Conservation (phyloP, 2,797 vertebrate species). For the Cottoperca gobio region DNA sequence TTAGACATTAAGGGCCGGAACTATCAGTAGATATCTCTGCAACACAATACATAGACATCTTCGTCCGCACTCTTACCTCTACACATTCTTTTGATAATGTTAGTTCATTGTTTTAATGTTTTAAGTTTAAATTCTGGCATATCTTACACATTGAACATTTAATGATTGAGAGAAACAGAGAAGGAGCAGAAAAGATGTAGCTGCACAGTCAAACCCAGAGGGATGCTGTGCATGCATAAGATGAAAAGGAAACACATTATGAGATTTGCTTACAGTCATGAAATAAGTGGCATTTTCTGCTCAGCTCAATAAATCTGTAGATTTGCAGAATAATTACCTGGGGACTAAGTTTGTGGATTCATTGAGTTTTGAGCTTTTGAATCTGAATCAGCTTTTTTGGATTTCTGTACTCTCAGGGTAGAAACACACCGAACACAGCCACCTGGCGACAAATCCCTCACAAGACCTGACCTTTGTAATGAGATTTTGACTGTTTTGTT, state of each 20-base stretch:
- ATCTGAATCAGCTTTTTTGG: background rate
- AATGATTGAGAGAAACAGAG: background rate
- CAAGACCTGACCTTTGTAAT: background rate
- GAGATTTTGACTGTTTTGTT: background rate
- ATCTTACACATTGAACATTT: too few species aligned
- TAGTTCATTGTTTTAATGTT: too few species aligned
- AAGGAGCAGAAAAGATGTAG: background rate
- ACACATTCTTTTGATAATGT: too few species aligned
- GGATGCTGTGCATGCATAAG: background rate
- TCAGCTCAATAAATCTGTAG: background rate
- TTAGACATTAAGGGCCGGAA: too few species aligned
- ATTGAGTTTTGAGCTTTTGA: background rate
- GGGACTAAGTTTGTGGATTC: background rate
- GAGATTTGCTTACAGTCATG: background rate
- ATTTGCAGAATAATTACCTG: background rate
- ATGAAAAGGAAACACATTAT: background rate
- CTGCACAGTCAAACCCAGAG: background rate
- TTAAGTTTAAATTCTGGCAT: too few species aligned
- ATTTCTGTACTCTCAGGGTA: conserved; percentile 12
- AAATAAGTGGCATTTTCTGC: background rate
- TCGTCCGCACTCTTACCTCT: too few species aligned
- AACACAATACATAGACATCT: too few species aligned
- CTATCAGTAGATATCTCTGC: too few species aligned
- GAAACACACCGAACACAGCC: conserved; percentile 37
- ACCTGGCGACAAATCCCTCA: background rate